A percentile compares a stretch with the other conserved stretches of the same genome.
Evolutionary conservation across 2,888 invertebrate species (phyloP).

Genomic region (Phytoseiulus persimilis): DNA sequence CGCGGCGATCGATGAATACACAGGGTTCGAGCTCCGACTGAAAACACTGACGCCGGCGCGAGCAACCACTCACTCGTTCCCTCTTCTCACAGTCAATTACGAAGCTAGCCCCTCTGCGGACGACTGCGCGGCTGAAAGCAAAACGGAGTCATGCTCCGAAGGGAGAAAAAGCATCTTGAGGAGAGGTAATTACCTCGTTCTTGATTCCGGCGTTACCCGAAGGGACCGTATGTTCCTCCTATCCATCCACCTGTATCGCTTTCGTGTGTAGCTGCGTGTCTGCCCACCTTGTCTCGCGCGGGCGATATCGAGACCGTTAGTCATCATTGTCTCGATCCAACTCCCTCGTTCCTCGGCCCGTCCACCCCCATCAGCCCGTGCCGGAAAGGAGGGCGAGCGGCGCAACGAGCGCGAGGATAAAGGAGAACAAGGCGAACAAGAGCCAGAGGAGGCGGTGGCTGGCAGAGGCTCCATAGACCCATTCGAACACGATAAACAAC

Average conservation of each 20-base stretch:
- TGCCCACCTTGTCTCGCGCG: neutral
- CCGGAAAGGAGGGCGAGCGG: neutral
- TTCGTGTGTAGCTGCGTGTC: neutral
- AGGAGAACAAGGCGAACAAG: neutral
- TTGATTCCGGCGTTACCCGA: neutral
- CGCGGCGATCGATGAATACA: too few species aligned
- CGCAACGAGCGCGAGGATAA: neutral
- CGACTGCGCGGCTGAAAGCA: neutral
- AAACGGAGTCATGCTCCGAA: neutral
- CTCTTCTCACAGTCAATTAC: neutral
- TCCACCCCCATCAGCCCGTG: neutral
- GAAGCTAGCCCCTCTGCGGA: neutral
- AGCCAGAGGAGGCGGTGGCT: neutral
- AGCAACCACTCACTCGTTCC: neutral
- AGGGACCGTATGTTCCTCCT: neutral
- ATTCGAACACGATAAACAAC: neutral
- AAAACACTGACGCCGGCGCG: too few species aligned
- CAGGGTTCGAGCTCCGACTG: too few species aligned
- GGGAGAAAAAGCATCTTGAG: neutral
- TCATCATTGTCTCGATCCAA: slow-evolving; percentile 21
- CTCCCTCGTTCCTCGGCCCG: neutral
- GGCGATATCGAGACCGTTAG: slow-evolving; percentile 26
- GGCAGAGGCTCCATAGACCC: neutral
- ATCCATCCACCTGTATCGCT: neutral
- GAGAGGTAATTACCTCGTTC: neutral